A percentile compares a stretch with the other conserved stretches of the same genome.
phyloP scores from a whole-genome alignment of 2,888 invertebrate genomes.

The Zeuzera pyrina region DNA sequence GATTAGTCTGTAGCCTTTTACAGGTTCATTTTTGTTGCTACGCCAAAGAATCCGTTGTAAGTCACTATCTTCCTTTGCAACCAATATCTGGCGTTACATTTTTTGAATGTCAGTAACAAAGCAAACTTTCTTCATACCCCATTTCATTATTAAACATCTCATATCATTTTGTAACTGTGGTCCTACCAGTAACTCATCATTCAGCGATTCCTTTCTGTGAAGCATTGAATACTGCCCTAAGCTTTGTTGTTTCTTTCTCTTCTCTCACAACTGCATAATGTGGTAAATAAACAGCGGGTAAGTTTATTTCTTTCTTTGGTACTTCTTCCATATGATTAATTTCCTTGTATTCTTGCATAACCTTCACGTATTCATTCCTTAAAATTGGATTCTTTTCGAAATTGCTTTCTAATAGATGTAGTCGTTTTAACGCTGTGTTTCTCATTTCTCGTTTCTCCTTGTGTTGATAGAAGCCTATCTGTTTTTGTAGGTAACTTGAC shows the following conservation, averaged over 20 bases:
- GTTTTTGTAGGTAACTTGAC: neutral
- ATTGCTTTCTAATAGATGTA: neutral
- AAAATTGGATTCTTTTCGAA: neutral
- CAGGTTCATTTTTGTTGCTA: neutral
- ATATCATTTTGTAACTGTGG: slow-evolving; percentile 5
- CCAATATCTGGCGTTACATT: slow-evolving; percentile 14
- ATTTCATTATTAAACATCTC: slow-evolving; percentile 5
- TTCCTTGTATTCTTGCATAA: neutral
- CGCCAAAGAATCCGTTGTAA: slow-evolving; percentile 8
- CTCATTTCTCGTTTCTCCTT: slow-evolving; percentile 3
- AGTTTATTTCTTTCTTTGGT: too few species aligned
- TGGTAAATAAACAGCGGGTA: too few species aligned
- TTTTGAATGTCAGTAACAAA: slow-evolving; percentile 3
- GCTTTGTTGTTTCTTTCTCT: too few species aligned
- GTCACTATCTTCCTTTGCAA: slow-evolving; percentile 10
- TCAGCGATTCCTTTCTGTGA: slow-evolving; percentile 2
- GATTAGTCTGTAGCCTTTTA: neutral
- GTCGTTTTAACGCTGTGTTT: neutral
- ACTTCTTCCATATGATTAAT: neutral
- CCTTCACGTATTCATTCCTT: neutral
- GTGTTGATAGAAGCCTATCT: neutral
- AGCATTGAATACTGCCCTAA: slow-evolving; percentile 4
- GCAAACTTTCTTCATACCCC: slow-evolving; percentile 3
- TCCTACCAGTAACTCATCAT: slow-evolving; percentile 3
- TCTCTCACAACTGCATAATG: too few species aligned